phyloP scores from a whole-genome alignment of 2,113 vertebrate species.

The Rhynchopsitta pachyrhyncha region DNA sequence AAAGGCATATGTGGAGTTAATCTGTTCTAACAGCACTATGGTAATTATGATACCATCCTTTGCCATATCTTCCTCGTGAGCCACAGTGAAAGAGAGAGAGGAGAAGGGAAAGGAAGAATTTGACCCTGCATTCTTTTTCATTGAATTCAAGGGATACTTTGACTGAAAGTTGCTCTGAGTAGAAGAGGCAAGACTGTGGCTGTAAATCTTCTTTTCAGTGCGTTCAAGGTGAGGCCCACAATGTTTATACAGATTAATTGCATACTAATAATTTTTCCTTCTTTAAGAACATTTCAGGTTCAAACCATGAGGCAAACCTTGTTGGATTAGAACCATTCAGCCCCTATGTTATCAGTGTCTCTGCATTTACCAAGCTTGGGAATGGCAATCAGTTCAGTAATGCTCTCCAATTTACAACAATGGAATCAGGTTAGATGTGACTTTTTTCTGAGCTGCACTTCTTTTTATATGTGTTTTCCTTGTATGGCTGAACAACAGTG shows the following conservation, averaged over 20 bases:
- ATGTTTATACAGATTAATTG: neutral
- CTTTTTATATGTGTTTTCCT: constrained; percentile 2
- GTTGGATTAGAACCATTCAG: constrained; percentile 85
- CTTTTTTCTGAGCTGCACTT: neutral
- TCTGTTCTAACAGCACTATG: neutral
- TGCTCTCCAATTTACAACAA: constrained; percentile 86
- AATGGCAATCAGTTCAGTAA: constrained; percentile 93
- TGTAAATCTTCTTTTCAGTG: neutral
- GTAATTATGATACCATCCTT: neutral
- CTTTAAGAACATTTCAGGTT: constrained; percentile 88
- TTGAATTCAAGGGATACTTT: neutral
- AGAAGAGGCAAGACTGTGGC: neutral
- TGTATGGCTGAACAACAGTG: neutral
- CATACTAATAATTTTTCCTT: constrained; percentile 24
- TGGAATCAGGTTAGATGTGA: constrained; percentile 85
- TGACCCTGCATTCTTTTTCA: neutral
- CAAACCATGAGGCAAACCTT: constrained; percentile 78
- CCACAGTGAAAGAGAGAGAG: neutral
- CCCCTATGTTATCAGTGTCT: constrained; percentile 86
- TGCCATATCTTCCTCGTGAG: neutral
- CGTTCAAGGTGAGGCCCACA: neutral
- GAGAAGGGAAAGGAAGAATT: neutral
- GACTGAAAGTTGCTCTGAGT: neutral
- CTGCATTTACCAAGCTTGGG: constrained; percentile 90
- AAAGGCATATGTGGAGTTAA: neutral